Percentiles rank a stretch among this genome's conserved stretches.
Conservation (phyloP, 2,797 vertebrate species). For the Phalloptychus januarius region DNA sequence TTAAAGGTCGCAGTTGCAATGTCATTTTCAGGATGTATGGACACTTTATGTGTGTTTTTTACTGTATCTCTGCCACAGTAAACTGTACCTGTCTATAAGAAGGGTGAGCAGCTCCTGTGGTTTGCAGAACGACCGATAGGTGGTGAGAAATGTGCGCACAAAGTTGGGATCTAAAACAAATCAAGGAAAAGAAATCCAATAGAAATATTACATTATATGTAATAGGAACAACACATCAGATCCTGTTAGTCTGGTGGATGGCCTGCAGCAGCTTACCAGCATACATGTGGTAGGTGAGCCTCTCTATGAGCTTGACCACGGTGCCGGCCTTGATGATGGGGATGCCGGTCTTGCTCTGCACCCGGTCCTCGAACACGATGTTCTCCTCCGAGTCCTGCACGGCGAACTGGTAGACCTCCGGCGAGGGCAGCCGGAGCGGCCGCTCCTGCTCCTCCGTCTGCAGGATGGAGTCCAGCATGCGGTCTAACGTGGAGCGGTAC, state of each 20-base stretch:
- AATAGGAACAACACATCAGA: not conserved
- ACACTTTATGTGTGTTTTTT: not conserved
- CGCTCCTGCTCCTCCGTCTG: constrained; percentile 92
- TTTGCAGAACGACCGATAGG: constrained; percentile 98
- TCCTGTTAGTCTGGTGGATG: not conserved
- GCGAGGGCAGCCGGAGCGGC: constrained; percentile 89
- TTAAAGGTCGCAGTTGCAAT: not conserved
- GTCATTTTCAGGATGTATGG: not conserved
- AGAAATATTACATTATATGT: not conserved
- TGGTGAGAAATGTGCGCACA: constrained; percentile 97
- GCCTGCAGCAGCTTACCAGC: constrained; percentile 84
- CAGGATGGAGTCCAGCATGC: constrained; percentile 93
- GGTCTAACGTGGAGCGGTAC: constrained; percentile 93
- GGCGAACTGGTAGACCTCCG: constrained; percentile 89
- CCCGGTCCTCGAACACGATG: constrained; percentile 94
- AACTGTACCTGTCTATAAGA: constrained; percentile 90
- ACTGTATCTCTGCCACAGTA: not conserved
- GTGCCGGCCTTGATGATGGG: constrained; percentile 97
- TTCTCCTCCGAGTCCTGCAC: constrained; percentile 96
- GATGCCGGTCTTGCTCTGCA: constrained; percentile 94
- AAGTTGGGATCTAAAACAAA: constrained; percentile 92
- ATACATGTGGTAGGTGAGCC: constrained; percentile 98
- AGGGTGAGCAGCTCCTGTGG: constrained; percentile 92
- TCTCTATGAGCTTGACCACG: constrained; percentile 95
- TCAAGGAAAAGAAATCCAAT: constrained; percentile 6